Base-by-base conservation (phyloP, 2,113 vertebrate species). In the Pogona vitticeps region DNA sequence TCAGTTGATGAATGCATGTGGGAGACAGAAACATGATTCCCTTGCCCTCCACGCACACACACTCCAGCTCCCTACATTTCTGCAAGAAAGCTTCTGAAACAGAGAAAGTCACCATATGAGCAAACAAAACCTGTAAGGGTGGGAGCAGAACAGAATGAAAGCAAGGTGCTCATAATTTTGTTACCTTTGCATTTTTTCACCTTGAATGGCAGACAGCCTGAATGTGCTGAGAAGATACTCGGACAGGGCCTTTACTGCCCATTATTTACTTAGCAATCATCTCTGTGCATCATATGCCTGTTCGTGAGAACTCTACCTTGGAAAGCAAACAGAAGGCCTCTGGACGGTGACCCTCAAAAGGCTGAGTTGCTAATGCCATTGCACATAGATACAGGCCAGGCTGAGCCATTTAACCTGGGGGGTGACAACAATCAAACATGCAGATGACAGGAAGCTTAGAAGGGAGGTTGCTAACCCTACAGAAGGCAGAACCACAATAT, bases 151-250 rank as follows among this genome's bases (percentile, higher is more conserved):
- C n/a, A 61, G 38, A 90, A 72, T 82, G 86, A 0, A 3, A 72
- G 5, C 78, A 15, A 40, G 85, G 1, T n/a, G 67, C 40, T 33
- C 85, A 82, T 21, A 0, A 89, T 90, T 90, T 0, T 1, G 52
- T 83, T 75, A 73, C 91, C 88, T 88, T 79, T 58, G n/a, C 4
- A 90, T 90, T 91, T 95, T 88, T 68, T 68, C 46, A 88, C 95
- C 93, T 93, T 89, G 88, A 94, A 92, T 76, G 0, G 0, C 5
- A 42, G 94, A 91, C 94, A 92, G 90, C 40, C 56, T 3, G 1
- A 0, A 56, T 17, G 21, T 0, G n/a, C 40, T 88, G 93, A 88
- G 88, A 91, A 52, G 58, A 8, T 23, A 87, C 3, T 56, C 17
- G 0, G 59, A 9, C 2, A 65, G 78, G 1, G 8, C 68, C 33